Evolutionary conservation across 2,113 vertebrate species (phyloP).

Genomic region (Xenopus borealis): DNA sequence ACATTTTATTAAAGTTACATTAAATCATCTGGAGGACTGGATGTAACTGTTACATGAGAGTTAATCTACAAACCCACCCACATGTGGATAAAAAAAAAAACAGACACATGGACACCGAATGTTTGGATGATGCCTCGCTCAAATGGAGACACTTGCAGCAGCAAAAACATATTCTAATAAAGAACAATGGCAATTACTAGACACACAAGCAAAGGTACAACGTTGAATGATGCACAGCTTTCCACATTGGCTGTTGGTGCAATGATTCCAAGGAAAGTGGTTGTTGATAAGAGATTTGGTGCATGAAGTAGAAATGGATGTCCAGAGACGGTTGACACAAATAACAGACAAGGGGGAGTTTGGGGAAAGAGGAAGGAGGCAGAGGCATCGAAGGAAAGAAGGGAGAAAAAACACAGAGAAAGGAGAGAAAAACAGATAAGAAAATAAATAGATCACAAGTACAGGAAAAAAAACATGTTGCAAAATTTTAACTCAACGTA

Average conservation of each 20-base stretch:
- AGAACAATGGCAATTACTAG: constrained; percentile 80
- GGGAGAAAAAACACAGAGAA: constrained; percentile 54
- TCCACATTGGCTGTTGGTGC: constrained; percentile 80
- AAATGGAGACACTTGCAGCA: constrained; percentile 4
- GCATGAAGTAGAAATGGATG: constrained; percentile 45
- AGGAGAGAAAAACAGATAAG: constrained; percentile 75
- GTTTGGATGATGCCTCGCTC: constrained; percentile 3
- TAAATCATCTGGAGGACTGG: background rate
- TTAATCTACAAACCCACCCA: background rate
- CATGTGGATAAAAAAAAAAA: background rate
- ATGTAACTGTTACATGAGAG: background rate
- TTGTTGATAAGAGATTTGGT: constrained; percentile 45
- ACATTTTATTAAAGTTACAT: background rate
- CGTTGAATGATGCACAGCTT: constrained; percentile 78
- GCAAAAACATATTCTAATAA: constrained; percentile 69
- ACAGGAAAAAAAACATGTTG: constrained; percentile 88
- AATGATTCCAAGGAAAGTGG: constrained; percentile 61
- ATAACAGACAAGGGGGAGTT: constrained; percentile 34
- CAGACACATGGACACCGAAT: constrained; percentile 24
- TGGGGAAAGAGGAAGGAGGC: constrained; percentile 48
- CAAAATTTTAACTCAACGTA: constrained; percentile 77
- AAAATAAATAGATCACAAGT: constrained; percentile 89
- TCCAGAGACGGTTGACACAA: constrained; percentile 37
- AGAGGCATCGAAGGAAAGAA: constrained; percentile 52
- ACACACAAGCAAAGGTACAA: constrained; percentile 83